Evolutionary conservation across 2,113 vertebrate genomes (phyloP), one percentile per base, ranked within the genome.

Genomic region (Nothoprocta perdicaria): DNA sequence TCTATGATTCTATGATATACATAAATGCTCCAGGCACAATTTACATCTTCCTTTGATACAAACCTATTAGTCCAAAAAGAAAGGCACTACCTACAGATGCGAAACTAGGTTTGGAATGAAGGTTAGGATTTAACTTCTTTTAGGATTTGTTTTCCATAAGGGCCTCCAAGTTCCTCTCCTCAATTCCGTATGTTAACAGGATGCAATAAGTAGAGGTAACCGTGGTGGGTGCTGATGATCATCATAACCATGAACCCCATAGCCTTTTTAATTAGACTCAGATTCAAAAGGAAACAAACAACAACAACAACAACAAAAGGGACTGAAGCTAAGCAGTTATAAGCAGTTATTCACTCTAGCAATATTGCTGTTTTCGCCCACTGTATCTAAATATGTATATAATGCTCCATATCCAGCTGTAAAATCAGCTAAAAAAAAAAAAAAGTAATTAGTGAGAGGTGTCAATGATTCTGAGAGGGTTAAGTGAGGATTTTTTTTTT

Each of bases 361-460:
- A 17, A 17, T n/a, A 29, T 1, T 0, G 0, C 9, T 78, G 23
- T 15, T 55, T 74, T 55, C 50, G 21, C 55, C 15, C 11, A 17
- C 4, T 60, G 1, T 50, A 77, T 46, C 21, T 76, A 43, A 33
- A 38, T 10, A 26, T 0, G 3, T 4, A 14, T 48, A 10, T 27
- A 4, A 38, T 11, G 16, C 21, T 79, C 57, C 14, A 15, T 7
- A 46, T 71, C 23, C 46, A 33, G 10, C 18, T 45, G 29, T 9
- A 65, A 75, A 55, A 60, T 14, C 31, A 69, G 16, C 11, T 17
- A 21, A 27, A 18, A 26, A 66, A 86, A 52, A 22, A 29, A 71
- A 86, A 46, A 22, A 26, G 2, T 4, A 6, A 45, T 46, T 65
- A 71, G 6, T 3, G 13, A 50, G 27, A 38, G 22, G 2, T 17